These are phyloP conservation scores for Megaceryle maxima DNA, from an alignment of 2,113 vertebrate genomes.

Conservation along the genomic window DNA sequence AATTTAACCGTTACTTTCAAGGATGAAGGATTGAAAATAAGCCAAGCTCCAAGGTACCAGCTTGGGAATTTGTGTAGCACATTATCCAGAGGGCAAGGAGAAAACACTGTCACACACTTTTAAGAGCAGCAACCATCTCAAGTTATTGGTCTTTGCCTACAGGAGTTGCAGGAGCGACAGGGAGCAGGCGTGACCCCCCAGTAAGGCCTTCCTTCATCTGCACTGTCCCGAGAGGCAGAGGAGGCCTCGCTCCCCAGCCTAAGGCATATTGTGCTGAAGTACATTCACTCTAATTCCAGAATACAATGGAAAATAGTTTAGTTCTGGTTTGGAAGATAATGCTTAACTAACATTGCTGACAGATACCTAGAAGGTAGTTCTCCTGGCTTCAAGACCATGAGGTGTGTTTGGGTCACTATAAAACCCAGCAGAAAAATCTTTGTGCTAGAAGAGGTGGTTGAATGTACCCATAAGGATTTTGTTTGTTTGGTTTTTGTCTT, in stretches of 20 bases:
- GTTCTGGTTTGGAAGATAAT: background rate
- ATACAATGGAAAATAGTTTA: background rate
- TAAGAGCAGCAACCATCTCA: background rate
- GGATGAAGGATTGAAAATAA: background rate
- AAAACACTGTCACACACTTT: background rate
- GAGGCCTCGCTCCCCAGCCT: background rate
- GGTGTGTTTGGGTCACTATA: background rate
- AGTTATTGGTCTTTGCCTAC: background rate
- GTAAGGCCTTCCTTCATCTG: background rate
- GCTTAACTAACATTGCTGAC: background rate
- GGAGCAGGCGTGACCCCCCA: accelerated
- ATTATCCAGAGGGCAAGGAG: background rate
- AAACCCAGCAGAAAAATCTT: background rate
- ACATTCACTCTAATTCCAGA: background rate
- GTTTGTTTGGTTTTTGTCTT: background rate
- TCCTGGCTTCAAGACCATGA: background rate
- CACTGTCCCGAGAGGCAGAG: background rate
- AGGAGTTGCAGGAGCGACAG: background rate
- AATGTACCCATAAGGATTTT: background rate
- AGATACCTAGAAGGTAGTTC: background rate
- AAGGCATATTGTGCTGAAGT: background rate
- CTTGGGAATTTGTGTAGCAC: background rate
- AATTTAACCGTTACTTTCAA: background rate
- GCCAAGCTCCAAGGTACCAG: background rate
- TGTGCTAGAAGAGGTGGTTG: background rate